Evolutionary conservation across 2,113 vertebrate genomes (phyloP).

Genomic region (Tachysurus fulvidraco): DNA sequence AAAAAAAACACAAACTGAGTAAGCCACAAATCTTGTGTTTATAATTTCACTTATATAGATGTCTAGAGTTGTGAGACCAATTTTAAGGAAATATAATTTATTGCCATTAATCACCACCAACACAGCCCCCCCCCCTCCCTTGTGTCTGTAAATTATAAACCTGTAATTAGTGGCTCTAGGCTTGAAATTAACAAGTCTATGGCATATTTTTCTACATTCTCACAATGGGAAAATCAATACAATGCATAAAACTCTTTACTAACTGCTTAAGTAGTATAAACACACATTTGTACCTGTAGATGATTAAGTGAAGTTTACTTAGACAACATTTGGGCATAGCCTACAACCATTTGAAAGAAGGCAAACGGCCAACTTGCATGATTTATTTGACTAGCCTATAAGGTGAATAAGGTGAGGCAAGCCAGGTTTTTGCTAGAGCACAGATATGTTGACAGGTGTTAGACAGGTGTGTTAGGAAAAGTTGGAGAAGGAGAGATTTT

Average conservation of each 20-base stretch:
- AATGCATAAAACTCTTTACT: neutral
- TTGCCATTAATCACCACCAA: neutral
- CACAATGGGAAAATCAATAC: neutral
- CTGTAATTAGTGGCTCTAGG: neutral
- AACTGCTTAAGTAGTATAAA: neutral
- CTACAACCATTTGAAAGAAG: neutral
- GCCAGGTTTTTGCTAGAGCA: neutral
- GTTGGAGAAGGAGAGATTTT: neutral
- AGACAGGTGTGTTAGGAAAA: neutral
- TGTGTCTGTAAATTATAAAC: neutral
- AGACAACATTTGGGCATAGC: constrained; percentile 8
- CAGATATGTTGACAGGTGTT: neutral
- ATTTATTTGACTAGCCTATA: neutral
- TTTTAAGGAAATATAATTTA: constrained; percentile 7
- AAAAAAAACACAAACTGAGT: neutral
- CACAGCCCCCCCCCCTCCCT: neutral
- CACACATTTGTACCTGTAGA: neutral
- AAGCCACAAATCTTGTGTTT: neutral
- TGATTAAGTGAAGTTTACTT: constrained; percentile 9
- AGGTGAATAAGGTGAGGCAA: neutral
- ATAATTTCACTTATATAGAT: neutral
- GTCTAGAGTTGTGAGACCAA: neutral
- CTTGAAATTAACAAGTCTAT: neutral
- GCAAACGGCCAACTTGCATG: neutral
- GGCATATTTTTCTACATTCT: neutral